phyloP scores from a whole-genome alignment of 2,888 invertebrate genomes.

The Lottia gigantea region DNA sequence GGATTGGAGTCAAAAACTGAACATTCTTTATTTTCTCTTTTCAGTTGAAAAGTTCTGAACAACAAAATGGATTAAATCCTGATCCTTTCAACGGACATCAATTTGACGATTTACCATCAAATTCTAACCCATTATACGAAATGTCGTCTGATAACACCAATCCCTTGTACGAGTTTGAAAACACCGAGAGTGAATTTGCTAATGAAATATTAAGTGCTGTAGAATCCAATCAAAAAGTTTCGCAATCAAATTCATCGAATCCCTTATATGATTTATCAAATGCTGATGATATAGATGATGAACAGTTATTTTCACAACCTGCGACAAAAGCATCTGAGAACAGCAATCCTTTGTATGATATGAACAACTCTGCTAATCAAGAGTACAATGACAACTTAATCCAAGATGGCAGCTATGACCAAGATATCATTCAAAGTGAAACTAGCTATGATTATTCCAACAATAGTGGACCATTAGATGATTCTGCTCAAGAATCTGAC shows the following conservation, averaged over 20 bases:
- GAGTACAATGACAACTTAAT: background rate
- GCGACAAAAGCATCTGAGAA: background rate
- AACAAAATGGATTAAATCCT: background rate
- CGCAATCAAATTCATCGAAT: background rate
- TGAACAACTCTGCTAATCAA: background rate
- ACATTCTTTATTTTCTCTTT: background rate
- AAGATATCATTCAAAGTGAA: background rate
- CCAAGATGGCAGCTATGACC: background rate
- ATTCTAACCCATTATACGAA: background rate
- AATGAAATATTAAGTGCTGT: background rate
- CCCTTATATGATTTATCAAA: background rate
- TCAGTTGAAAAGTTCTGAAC: conserved; percentile 2
- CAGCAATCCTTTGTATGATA: background rate
- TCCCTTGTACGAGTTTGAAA: background rate
- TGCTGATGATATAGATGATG: background rate
- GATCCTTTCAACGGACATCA: conserved; percentile 3
- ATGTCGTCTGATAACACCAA: background rate
- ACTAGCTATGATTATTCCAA: conserved; percentile 1
- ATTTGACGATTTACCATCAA: background rate
- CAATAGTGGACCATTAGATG: background rate
- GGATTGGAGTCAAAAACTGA: too few species aligned
- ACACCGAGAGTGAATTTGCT: background rate
- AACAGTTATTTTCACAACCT: background rate
- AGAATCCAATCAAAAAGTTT: conserved; percentile 1
- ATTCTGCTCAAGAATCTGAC: background rate